These are phyloP conservation scores for Andrena fulva DNA, from an alignment of 2,888 invertebrate genomes.

Conservation along the genomic window DNA sequence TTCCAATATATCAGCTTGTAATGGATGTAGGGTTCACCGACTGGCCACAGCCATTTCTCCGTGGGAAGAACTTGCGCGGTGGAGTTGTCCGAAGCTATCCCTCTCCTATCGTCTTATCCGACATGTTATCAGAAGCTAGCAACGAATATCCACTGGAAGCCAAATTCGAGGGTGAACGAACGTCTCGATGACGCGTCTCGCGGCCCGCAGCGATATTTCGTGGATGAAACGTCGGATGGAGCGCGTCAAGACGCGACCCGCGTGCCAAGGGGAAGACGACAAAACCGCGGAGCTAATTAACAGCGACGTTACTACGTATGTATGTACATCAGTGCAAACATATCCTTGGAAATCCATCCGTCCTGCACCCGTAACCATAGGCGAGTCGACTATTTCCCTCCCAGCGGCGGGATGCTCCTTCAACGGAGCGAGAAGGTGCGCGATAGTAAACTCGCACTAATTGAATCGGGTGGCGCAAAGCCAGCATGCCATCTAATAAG, in stretches of 20 bases:
- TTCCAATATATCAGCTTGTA: constrained; percentile 54
- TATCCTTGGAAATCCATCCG: constrained; percentile 47
- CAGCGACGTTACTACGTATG: constrained; percentile 10
- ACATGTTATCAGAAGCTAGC: too few species aligned
- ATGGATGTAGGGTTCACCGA: too few species aligned
- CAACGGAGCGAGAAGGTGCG: not conserved
- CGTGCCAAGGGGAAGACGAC: constrained; percentile 20
- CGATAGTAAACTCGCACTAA: constrained; percentile 58
- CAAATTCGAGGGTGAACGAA: not conserved
- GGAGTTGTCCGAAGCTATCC: too few species aligned
- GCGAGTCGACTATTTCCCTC: not conserved
- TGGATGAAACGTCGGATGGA: not conserved
- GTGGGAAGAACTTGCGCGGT: too few species aligned
- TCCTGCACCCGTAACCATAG: constrained; percentile 26
- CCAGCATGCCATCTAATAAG: constrained; percentile 56
- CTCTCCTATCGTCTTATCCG: too few species aligned
- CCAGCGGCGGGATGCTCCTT: not conserved
- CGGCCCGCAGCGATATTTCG: constrained; percentile 34
- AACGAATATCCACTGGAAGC: not conserved
- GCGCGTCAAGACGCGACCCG: not conserved
- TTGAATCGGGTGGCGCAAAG: constrained; percentile 59
- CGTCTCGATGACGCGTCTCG: not conserved
- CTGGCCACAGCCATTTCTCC: too few species aligned
- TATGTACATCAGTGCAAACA: constrained; percentile 1
- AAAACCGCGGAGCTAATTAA: constrained; percentile 48